Base-by-base conservation (phyloP, 1,140 invertebrate genomes). In the Saxidomus purpurata region DNA sequence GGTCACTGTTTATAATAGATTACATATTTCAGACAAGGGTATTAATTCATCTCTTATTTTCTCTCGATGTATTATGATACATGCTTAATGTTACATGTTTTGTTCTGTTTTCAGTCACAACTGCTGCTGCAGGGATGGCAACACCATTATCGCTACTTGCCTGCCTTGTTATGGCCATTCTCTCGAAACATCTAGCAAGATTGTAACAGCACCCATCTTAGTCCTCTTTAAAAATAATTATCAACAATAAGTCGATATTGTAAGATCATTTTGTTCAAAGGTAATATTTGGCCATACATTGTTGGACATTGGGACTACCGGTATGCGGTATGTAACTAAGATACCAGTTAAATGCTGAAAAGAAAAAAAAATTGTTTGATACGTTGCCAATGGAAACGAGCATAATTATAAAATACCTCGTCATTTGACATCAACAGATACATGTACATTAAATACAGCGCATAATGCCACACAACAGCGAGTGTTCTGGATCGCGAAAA, bases 121-220 rank as follows among this genome's bases (percentile, higher is more conserved):
- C 36, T 63, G 47, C 47, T 43, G 74, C n/a, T 79, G 34, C 71
- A 25, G 76, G 25, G 0, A 36, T 87, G 2, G 25, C 36, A n/a
- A 74, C 55, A 43, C 69, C 85, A 22, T 43, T 87, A 22, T 77
- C 85, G 13, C 15, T 79, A 17, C 52, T 87, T 8, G 52, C 38
- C 25, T 22, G 38, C 74, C 47, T 87, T 43, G 49, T 79, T 55
- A 63, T 87, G 74, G 76, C 85, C 34, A 11, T 74, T 8, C 55
- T 79, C 22, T 76, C 85, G 28, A 77, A 47, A 36, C 85, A 79
- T 79, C 47, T 79, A 36, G 47, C 52, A 34, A 13, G 38, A 17
- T 79, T 87, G 85, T 87, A 87, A 87, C 85, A 79, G 17, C 74
- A 63, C 15, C 43, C 15, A 38, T 38, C 25, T 79, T 87, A 79